These are phyloP conservation scores for Myotis daubentonii DNA, from an alignment of 2,797 vertebrate species.

Conservation along the genomic window DNA sequence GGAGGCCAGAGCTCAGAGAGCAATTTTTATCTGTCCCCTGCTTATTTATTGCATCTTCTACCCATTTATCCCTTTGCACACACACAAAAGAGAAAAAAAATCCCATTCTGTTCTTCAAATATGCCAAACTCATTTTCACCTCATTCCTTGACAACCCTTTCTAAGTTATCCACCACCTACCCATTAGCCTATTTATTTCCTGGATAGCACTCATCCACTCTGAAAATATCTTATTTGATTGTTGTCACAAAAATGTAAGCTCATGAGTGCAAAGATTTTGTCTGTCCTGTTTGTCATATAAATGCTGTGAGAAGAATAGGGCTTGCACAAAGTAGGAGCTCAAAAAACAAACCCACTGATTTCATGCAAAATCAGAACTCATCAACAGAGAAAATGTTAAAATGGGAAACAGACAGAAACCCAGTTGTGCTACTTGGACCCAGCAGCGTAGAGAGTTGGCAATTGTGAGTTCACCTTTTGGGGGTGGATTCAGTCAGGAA, in stretches of 20 bases:
- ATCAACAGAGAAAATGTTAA: not conserved
- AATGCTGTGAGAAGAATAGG: not conserved
- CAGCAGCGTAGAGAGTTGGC: not conserved
- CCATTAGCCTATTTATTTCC: conserved; percentile 18
- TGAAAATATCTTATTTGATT: conserved; percentile 51
- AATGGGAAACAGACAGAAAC: conserved; percentile 17
- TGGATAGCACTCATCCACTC: not conserved
- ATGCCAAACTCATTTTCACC: not conserved
- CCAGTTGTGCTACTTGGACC: not conserved
- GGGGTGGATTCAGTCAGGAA: not conserved
- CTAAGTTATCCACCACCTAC: not conserved
- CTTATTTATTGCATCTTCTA: not conserved
- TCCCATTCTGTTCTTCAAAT: not conserved
- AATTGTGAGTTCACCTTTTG: conserved; percentile 21
- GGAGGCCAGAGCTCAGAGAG: not conserved
- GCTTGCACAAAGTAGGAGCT: not conserved
- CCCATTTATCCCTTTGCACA: not conserved
- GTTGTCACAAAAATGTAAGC: not conserved
- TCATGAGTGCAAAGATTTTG: not conserved
- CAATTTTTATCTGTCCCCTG: not conserved
- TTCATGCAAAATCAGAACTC: not conserved
- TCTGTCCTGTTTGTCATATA: conserved; percentile 15
- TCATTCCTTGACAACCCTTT: not conserved
- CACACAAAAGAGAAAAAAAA: not conserved
- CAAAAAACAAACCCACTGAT: not conserved